Percentiles rank a stretch among this genome's conserved stretches.
Conservation (phyloP, 1,140 invertebrate species). For the Nasonia vitripennis region DNA sequence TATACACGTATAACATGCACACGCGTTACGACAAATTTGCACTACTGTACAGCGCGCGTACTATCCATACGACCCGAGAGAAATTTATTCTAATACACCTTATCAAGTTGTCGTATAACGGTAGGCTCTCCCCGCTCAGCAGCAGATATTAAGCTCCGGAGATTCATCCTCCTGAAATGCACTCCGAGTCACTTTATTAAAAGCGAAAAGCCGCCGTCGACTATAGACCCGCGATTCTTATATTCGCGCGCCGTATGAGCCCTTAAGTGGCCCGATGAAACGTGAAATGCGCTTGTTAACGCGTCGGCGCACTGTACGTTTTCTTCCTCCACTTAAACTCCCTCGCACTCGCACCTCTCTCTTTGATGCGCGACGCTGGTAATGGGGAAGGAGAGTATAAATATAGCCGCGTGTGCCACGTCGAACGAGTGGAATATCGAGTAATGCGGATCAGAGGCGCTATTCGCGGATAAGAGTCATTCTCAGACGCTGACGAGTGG, state of each 20-base stretch:
- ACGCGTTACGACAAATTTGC: slow-evolving; percentile 8
- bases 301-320: not conserved
- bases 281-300: slow-evolving; percentile 73
- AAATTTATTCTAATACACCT: slow-evolving; percentile 49
- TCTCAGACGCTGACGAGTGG: too few relatives aligned
- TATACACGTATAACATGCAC: not conserved
- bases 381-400: too few relatives aligned
- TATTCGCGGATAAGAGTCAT: too few relatives aligned
- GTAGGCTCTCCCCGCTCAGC: not conserved
- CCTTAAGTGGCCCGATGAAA: slow-evolving; percentile 72
- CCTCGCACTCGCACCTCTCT: not conserved
- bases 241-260: slow-evolving; percentile 19
- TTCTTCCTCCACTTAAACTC: not conserved
- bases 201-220: slow-evolving; percentile 28
- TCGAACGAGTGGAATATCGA: not conserved
- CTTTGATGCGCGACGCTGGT: too few relatives aligned
- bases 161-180: slow-evolving; percentile 38
- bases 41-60: not conserved
- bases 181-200: slow-evolving; percentile 43
- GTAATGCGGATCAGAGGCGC: too few relatives aligned
- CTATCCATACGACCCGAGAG: not conserved
- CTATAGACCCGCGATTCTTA: not conserved
- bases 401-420: not conserved
- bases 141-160: slow-evolving; percentile 42
- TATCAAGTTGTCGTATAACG: slow-evolving; percentile 27